Conservation (phyloP, 2,797 vertebrate species). For the Rhinichthys osculus region DNA sequence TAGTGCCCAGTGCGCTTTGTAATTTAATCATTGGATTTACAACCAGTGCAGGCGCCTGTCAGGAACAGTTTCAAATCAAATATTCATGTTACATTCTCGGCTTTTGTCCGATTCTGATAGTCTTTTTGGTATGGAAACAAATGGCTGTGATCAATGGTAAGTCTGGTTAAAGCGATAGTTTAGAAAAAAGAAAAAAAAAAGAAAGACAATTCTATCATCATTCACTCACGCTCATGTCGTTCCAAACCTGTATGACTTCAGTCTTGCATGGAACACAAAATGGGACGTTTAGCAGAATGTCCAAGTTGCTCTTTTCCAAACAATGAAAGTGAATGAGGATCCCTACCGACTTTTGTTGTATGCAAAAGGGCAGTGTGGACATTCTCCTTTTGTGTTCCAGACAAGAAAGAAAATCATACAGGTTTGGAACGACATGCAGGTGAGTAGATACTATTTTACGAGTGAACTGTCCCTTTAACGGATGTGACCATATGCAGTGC, state of each 20-base stretch:
- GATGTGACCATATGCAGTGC: not conserved
- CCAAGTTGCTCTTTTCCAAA: not conserved
- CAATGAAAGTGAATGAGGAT: not conserved
- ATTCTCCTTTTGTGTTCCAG: not conserved
- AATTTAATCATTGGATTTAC: slow-evolving; percentile 56
- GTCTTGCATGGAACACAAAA: not conserved
- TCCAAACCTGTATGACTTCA: not conserved
- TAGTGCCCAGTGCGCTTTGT: slow-evolving; percentile 49
- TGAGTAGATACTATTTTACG: not conserved
- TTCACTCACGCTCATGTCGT: not conserved
- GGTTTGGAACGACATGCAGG: not conserved
- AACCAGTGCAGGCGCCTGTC: slow-evolving; percentile 40
- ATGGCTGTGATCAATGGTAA: not conserved
- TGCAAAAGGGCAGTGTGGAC: not conserved
- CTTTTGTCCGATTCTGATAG: slow-evolving; percentile 18
- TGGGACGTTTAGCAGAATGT: not conserved
- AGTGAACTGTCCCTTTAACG: not conserved
- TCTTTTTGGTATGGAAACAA: not conserved
- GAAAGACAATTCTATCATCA: not conserved
- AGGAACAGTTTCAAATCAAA: slow-evolving; percentile 38
- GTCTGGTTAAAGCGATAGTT: not conserved
- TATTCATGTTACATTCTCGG: slow-evolving; percentile 9
- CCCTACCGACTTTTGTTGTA: too few species aligned
- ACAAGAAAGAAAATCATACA: not conserved
- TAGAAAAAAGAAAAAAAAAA: not conserved